Percentiles rank a stretch among this genome's conserved stretches.
Conservation (phyloP, 1,140 invertebrate genomes). For the Drosophila takahashii region DNA sequence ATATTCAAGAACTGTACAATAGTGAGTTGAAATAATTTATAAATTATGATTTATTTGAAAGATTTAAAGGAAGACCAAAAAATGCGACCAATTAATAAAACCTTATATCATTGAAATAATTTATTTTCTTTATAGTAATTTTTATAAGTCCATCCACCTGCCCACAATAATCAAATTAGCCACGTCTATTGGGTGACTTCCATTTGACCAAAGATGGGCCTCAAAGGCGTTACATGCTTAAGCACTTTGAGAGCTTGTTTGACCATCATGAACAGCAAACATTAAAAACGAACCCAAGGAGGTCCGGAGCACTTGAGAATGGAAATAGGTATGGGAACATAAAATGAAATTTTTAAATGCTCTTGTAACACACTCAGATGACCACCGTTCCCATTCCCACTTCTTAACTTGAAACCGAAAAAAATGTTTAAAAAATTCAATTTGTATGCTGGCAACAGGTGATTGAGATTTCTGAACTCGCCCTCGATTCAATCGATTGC, state of each 20-base stretch:
- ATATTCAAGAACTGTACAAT: background rate
- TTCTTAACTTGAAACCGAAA: background rate
- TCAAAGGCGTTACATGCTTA: slow-evolving; percentile 12
- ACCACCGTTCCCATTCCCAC: background rate
- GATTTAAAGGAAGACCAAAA: too few relatives aligned
- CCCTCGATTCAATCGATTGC: slow-evolving; percentile 32
- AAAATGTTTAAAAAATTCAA: slow-evolving; percentile 10
- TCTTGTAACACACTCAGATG: slow-evolving; percentile 14
- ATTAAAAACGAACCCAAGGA: slow-evolving; percentile 6
- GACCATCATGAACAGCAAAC: slow-evolving; percentile 10
- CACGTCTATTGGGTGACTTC: background rate
- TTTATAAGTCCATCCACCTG: background rate
- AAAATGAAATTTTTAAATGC: slow-evolving; percentile 19
- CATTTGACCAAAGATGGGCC: background rate
- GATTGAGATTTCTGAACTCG: slow-evolving; percentile 27
- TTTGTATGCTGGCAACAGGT: slow-evolving; percentile 41
- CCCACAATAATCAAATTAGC: slow-evolving; percentile 2
- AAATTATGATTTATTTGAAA: too few relatives aligned
- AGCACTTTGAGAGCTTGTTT: slow-evolving; percentile 6
- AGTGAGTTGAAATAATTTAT: too few relatives aligned
- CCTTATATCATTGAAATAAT: too few relatives aligned
- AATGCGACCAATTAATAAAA: too few relatives aligned
- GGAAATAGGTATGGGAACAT: slow-evolving; percentile 1
- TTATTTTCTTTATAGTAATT: too few relatives aligned
- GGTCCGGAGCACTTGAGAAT: background rate